Evolutionary conservation across 2,113 vertebrate genomes (phyloP).

Genomic region (Parus major): DNA sequence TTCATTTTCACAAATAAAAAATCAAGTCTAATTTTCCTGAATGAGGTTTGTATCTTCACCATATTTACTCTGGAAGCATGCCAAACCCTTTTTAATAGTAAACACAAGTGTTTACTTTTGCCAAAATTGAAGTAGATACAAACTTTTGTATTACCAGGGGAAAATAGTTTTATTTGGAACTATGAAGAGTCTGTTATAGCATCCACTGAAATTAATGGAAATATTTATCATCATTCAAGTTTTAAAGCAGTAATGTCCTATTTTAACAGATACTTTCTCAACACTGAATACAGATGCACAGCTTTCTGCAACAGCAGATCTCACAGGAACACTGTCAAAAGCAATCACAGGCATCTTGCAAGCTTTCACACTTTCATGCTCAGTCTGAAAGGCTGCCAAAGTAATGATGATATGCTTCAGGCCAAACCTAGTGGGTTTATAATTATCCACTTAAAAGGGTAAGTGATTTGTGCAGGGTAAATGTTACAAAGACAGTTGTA

Average conservation of each 20-base stretch:
- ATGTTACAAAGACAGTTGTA: not conserved
- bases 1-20: not conserved
- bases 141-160: not conserved
- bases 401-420: not conserved
- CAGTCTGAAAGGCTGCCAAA: not conserved
- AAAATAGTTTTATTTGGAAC: not conserved
- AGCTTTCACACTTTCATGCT: not conserved
- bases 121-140: not conserved
- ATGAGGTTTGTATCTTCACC: not conserved
- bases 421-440: not conserved
- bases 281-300: not conserved
- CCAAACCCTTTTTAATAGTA: not conserved
- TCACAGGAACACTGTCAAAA: not conserved
- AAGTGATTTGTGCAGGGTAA: not conserved
- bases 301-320: not conserved
- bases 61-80: not conserved
- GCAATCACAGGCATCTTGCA: not conserved
- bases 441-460: not conserved
- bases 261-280: not conserved
- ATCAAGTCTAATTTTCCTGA: not conserved
- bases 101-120: not conserved
- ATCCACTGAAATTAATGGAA: not conserved
- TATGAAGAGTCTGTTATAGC: not conserved
- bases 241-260: not conserved
- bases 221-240: not conserved